These are phyloP conservation scores for Zaprionus ornatus DNA, from an alignment of 1,140 invertebrate genomes.

Conservation along the genomic window DNA sequence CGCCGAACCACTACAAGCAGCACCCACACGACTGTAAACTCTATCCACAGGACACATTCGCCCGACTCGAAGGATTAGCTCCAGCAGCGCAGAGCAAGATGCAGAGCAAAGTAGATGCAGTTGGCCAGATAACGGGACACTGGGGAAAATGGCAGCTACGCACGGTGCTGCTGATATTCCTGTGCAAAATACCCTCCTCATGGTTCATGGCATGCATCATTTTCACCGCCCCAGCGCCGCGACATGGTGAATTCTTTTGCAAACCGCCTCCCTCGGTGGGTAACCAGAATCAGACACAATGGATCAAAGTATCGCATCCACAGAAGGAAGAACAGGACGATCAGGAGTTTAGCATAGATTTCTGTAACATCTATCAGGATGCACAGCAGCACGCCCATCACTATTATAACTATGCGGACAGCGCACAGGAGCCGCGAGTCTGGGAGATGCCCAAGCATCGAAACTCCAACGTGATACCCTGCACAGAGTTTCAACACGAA, in stretches of 20 bases:
- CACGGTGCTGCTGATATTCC: slow-evolving; percentile 79
- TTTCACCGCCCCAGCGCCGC: slow-evolving; percentile 78
- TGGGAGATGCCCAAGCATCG: slow-evolving; percentile 69
- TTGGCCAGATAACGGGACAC: slow-evolving; percentile 79
- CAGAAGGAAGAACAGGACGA: slow-evolving; percentile 76
- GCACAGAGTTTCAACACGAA: slow-evolving; percentile 76
- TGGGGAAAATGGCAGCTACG: slow-evolving; percentile 84
- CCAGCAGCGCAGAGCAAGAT: slow-evolving; percentile 60
- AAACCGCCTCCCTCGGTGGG: slow-evolving; percentile 70
- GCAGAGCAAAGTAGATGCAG: slow-evolving; percentile 82
- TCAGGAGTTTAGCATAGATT: slow-evolving; percentile 80
- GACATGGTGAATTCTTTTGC: slow-evolving; percentile 82
- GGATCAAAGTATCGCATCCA: slow-evolving; percentile 83
- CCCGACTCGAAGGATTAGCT: slow-evolving; percentile 62
- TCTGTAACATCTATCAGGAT: slow-evolving; percentile 81
- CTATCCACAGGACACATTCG: slow-evolving; percentile 78
- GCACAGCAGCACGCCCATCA: slow-evolving; percentile 78
- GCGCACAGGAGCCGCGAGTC: slow-evolving; percentile 64
- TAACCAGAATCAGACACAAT: slow-evolving; percentile 71
- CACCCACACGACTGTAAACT: slow-evolving; percentile 50
- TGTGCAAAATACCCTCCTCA: slow-evolving; percentile 84
- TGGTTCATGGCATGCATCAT: slow-evolving; percentile 85
- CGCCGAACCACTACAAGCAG: slow-evolving; percentile 35
- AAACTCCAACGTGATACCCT: slow-evolving; percentile 75
- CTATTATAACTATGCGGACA: slow-evolving; percentile 73